Evolutionary conservation across 2,113 vertebrate species (phyloP).

Genomic region (Ammodytes marinus): DNA sequence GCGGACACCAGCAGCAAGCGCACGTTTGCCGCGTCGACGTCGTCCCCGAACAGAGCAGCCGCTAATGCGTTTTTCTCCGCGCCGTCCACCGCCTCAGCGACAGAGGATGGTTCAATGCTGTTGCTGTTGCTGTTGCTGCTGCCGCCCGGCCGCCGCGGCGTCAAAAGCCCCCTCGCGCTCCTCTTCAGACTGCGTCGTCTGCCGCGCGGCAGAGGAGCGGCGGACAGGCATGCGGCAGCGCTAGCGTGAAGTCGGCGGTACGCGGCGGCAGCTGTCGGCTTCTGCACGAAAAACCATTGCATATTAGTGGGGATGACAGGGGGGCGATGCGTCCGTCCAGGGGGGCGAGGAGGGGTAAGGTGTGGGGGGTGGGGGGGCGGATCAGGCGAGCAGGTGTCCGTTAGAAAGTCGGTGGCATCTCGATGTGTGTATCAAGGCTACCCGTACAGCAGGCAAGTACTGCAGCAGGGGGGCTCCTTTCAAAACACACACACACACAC

Average conservation of each 20-base stretch:
- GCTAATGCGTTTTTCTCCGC: constrained; percentile 82
- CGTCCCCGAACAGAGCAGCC: constrained; percentile 88
- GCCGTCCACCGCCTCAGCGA: constrained; percentile 64
- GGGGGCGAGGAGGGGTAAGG: constrained; percentile 74
- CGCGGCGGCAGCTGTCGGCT: constrained; percentile 88
- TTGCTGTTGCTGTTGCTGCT: constrained; percentile 82
- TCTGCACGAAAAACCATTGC: constrained; percentile 94
- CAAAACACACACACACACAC: constrained; percentile 85
- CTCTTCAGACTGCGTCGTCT: constrained; percentile 83
- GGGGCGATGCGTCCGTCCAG: constrained; percentile 81
- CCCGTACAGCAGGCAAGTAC: constrained; percentile 87
- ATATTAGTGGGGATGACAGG: constrained; percentile 85
- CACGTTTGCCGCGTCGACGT: constrained; percentile 87
- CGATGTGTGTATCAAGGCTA: constrained; percentile 29
- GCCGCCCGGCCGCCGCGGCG: constrained; percentile 86
- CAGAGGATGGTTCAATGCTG: constrained; percentile 71
- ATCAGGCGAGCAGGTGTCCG: constrained; percentile 47
- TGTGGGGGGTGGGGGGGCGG: constrained; percentile 88
- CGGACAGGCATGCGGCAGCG: constrained; percentile 86
- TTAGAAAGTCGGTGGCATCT: constrained; percentile 78
- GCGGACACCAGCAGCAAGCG: constrained; percentile 50
- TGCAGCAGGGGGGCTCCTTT: constrained; percentile 90
- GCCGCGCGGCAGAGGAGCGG: constrained; percentile 80
- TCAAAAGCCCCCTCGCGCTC: constrained; percentile 78
- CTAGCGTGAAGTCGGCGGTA: constrained; percentile 89